Conservation (phyloP, 2,797 vertebrate species). For the Sebastes dallii region DNA sequence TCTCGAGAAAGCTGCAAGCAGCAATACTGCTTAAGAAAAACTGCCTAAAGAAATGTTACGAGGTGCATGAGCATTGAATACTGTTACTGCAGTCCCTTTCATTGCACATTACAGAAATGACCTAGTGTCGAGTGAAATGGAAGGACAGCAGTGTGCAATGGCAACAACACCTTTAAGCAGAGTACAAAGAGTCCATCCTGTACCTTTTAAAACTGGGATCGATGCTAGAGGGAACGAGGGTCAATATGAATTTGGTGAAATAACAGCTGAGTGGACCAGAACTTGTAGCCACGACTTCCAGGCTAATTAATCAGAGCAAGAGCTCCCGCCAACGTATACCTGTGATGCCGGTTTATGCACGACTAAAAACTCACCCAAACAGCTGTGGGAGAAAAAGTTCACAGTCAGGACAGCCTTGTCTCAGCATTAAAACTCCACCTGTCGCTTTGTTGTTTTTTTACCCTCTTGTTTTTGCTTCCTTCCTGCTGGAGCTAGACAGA, state of each 20-base stretch:
- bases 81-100: background rate
- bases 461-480: background rate
- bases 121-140: background rate
- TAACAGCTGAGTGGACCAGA: slow-evolving; percentile 13
- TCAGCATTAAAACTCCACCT: slow-evolving; percentile 2
- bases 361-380: background rate
- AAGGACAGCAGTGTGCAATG: background rate
- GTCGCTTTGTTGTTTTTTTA: background rate
- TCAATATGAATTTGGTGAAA: slow-evolving; percentile 43
- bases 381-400: background rate
- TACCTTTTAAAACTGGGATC: slow-evolving; percentile 37
- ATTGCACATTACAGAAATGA: background rate
- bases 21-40: background rate
- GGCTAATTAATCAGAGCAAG: background rate
- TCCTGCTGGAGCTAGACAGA: background rate
- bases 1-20: background rate
- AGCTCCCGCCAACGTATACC: background rate
- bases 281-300: background rate
- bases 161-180: slow-evolving; percentile 10
- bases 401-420: background rate
- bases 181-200: slow-evolving; percentile 20
- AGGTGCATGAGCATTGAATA: background rate
- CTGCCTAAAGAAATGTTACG: background rate
- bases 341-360: background rate
- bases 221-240: slow-evolving; percentile 28